A percentile compares a stretch with the other conserved stretches of the same genome.
Evolutionary conservation across 1,140 invertebrate genomes (phyloP).

Genomic region (Chelonus insularis): DNA sequence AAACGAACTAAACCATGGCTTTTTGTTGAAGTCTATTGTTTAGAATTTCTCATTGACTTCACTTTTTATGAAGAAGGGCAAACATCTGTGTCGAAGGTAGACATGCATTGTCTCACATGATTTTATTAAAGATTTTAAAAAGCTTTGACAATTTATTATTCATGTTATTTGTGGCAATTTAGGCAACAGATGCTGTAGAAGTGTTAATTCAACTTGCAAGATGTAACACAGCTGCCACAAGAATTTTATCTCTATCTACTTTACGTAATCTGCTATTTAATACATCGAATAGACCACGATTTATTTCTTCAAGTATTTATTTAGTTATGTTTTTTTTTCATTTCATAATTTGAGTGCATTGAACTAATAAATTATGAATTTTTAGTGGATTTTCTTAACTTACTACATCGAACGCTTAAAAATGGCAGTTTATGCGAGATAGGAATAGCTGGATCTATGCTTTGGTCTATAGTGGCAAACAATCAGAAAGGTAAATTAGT

Average conservation of each 20-base stretch:
- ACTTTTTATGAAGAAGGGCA: slow-evolving; percentile 57
- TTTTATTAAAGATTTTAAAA: background rate
- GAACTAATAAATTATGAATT: background rate
- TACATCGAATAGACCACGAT: slow-evolving; percentile 42
- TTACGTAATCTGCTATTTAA: slow-evolving; percentile 51
- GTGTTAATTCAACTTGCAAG: slow-evolving; percentile 46
- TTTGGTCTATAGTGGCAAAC: slow-evolving; percentile 52
- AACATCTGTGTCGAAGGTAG: slow-evolving; percentile 49
- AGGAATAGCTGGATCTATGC: slow-evolving; percentile 41
- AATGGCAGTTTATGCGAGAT: slow-evolving; percentile 43
- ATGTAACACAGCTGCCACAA: slow-evolving; percentile 37
- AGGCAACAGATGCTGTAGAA: slow-evolving; percentile 49
- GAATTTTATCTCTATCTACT: slow-evolving; percentile 48
- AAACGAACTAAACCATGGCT: slow-evolving; percentile 49
- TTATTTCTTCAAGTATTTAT: slow-evolving; percentile 45
- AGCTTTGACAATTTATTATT: background rate
- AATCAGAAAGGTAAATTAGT: slow-evolving; percentile 56
- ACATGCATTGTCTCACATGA: background rate
- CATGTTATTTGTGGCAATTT: slow-evolving; percentile 20
- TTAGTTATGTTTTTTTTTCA: background rate
- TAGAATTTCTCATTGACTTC: slow-evolving; percentile 56
- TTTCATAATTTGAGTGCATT: background rate
- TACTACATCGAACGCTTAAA: slow-evolving; percentile 44
- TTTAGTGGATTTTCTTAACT: slow-evolving; percentile 50
- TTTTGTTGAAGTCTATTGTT: slow-evolving; percentile 47